A percentile compares a stretch with the other conserved stretches of the same genome.
phyloP scores from a whole-genome alignment of 1,140 invertebrate genomes.

The Brachionus rotundiformis region DNA sequence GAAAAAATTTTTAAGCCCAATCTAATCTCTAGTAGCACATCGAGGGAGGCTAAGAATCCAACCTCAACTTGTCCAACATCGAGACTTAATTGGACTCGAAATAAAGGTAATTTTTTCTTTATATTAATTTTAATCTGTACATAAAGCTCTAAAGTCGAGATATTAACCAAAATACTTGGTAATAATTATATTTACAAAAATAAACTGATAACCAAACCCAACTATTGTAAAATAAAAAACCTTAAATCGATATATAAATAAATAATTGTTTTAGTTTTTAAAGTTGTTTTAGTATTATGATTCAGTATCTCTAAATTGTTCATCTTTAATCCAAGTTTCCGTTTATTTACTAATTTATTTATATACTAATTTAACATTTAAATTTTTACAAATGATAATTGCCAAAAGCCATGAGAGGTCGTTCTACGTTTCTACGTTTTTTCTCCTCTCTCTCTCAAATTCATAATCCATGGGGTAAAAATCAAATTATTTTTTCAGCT shows the following conservation, averaged over 20 bases:
- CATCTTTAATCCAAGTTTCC: conserved; percentile 25
- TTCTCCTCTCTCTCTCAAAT: not conserved
- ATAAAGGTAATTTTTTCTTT: not conserved
- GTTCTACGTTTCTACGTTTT: conserved; percentile 28
- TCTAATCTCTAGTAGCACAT: not conserved
- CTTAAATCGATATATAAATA: conserved; percentile 43
- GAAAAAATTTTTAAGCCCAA: not conserved
- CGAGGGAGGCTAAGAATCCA: not conserved
- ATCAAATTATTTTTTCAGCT: not conserved
- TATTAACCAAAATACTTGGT: conserved; percentile 23
- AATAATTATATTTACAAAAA: conserved; percentile 43
- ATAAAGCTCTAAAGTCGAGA: not conserved
- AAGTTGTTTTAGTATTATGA: conserved; percentile 7
- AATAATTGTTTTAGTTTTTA: conserved; percentile 20
- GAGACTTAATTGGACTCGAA: not conserved
- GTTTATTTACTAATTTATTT: conserved; percentile 28
- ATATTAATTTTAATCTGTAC: not conserved
- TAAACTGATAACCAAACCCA: not conserved
- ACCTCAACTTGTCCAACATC: not conserved
- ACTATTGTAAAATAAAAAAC: not conserved
- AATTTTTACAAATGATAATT: not conserved
- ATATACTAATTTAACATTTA: conserved; percentile 43
- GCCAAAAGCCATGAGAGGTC: conserved; percentile 26
- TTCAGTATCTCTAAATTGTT: conserved; percentile 36
- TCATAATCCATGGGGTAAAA: not conserved